Conservation (phyloP, 2,888 invertebrate genomes). For the Tridacna crocea region DNA sequence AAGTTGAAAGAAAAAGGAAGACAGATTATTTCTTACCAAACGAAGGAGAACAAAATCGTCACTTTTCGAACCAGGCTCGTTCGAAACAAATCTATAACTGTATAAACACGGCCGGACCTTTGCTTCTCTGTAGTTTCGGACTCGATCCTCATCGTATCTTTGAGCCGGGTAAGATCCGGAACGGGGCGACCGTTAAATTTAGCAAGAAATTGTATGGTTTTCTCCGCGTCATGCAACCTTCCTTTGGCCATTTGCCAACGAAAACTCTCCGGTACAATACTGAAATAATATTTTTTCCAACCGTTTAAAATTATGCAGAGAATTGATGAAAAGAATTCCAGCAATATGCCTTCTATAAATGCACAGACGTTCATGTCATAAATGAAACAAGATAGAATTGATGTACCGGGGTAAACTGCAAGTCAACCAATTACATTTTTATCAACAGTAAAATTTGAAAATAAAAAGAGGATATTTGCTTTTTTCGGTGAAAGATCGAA, state of each 20-base stretch:
- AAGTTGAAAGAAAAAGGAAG: no score
- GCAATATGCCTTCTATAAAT: no score
- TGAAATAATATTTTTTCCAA: conserved; percentile 20
- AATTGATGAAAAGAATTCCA: no score
- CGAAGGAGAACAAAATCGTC: conserved; percentile 49
- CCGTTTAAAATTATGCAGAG: no score
- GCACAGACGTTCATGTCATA: no score
- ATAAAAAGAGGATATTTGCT: no score
- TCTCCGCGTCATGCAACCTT: conserved; percentile 63
- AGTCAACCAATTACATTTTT: no score
- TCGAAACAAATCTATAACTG: conserved; percentile 68
- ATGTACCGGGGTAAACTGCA: no score
- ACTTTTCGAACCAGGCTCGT: conserved; percentile 50
- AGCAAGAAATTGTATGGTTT: conserved; percentile 59
- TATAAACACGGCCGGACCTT: conserved; percentile 56
- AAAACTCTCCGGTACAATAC: conserved; percentile 69
- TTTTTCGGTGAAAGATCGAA: no score
- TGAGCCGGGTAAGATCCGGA: conserved; percentile 49
- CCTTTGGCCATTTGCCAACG: conserved; percentile 69
- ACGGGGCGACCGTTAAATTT: conserved; percentile 60
- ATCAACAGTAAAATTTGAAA: no score
- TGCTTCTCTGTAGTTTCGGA: conserved; percentile 37
- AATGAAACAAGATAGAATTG: no score
- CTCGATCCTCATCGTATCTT: conserved; percentile 36
- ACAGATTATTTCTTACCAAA: conserved; percentile 54